A percentile compares a stretch with the other conserved stretches of the same genome.
Conservation (phyloP, 2,113 vertebrate genomes). For the Saccopteryx bilineata region DNA sequence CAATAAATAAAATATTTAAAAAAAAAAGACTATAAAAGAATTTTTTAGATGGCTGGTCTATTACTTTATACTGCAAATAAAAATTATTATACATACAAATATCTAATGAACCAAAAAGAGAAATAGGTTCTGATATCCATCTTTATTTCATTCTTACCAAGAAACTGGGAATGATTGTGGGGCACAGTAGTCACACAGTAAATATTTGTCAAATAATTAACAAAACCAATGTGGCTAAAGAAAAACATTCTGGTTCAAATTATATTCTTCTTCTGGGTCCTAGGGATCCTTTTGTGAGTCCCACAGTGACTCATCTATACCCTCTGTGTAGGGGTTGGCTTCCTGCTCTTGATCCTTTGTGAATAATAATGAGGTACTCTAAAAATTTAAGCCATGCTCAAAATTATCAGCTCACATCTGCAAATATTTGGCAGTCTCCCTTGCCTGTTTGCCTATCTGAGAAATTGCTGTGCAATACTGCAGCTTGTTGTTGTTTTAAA, state of each 20-base stretch:
- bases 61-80: neutral
- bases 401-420: neutral
- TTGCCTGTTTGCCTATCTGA: neutral
- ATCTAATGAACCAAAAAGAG: conserved; percentile 20
- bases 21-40: conserved; percentile 13
- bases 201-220: neutral
- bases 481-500: neutral
- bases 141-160: conserved; percentile 47
- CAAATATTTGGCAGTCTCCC: neutral
- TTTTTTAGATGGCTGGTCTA: neutral
- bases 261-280: neutral
- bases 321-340: neutral
- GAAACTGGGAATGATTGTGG: neutral
- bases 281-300: neutral
- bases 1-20: too few species aligned
- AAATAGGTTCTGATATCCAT: neutral
- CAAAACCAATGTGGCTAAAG: neutral
- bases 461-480: neutral
- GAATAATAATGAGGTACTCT: neutral
- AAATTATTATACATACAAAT: neutral
- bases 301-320: neutral
- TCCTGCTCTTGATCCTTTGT: neutral
- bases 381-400: neutral
- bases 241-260: neutral
- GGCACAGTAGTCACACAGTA: neutral